Evolutionary conservation across 2,797 vertebrate genomes (phyloP).

Genomic region (Miichthys miiuy): DNA sequence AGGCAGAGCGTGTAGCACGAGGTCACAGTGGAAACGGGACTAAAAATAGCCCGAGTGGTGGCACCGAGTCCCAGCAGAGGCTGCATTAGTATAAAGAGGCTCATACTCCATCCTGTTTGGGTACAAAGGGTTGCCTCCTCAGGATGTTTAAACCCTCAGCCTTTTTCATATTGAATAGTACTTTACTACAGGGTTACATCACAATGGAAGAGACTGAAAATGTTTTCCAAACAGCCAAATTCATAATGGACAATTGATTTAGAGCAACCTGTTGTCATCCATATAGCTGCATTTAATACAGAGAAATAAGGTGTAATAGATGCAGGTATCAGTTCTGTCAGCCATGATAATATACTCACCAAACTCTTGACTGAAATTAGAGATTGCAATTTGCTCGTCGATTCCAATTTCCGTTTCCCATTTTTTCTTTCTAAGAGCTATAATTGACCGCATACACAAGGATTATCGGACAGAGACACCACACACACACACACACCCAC

Average conservation of each 20-base stretch:
- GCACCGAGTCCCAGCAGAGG: conserved; percentile 26
- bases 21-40: conserved; percentile 47
- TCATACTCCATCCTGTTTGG: conserved; percentile 11
- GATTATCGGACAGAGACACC: too few relatives aligned
- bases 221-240: neutral
- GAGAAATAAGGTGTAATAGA: neutral
- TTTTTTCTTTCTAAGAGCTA: too few relatives aligned
- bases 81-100: conserved; percentile 34
- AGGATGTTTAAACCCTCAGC: conserved; percentile 17
- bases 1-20: conserved; percentile 28
- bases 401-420: too few relatives aligned
- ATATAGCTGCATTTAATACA: neutral
- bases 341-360: neutral
- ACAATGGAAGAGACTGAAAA: conserved; percentile 7
- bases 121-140: conserved; percentile 1
- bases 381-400: too few relatives aligned
- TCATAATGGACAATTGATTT: neutral
- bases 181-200: neutral
- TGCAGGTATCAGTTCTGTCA: neutral
- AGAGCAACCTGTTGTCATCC: neutral
- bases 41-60: conserved; percentile 44
- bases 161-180: conserved; percentile 23
- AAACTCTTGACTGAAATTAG: too few relatives aligned
- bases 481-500: too few relatives aligned
- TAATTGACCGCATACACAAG: too few relatives aligned